These are phyloP conservation scores for Phylloscopus trochilus DNA, from an alignment of 2,113 vertebrate genomes.

Conservation along the genomic window DNA sequence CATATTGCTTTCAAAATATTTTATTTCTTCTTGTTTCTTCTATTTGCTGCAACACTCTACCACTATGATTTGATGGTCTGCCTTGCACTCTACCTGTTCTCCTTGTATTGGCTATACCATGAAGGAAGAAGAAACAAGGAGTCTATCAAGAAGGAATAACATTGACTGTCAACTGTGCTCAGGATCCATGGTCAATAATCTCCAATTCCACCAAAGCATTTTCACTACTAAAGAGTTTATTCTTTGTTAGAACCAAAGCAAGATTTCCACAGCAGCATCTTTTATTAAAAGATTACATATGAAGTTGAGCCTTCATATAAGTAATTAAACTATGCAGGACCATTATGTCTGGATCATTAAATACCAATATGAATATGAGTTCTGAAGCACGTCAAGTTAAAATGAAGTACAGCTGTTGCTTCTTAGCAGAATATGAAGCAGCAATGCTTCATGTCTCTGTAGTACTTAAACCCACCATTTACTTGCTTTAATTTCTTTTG, in stretches of 20 bases:
- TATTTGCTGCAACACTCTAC: conserved; percentile 81
- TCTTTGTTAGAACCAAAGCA: conserved; percentile 60
- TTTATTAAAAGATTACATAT: conserved; percentile 66
- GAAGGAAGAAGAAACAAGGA: conserved; percentile 74
- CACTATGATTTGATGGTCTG: conserved; percentile 86
- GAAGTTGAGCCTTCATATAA: conserved; percentile 72
- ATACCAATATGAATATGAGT: conserved; percentile 72
- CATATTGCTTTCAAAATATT: conserved; percentile 75
- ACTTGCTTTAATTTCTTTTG: conserved; percentile 66
- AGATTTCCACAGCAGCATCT: conserved; percentile 66
- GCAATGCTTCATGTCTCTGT: conserved; percentile 61
- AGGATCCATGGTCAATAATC: conserved; percentile 38
- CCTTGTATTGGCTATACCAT: conserved; percentile 83
- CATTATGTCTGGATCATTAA: conserved; percentile 79
- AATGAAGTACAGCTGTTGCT: conserved; percentile 73
- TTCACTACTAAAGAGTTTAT: conserved; percentile 56
- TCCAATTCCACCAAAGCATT: conserved; percentile 46
- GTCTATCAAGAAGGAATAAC: conserved; percentile 69
- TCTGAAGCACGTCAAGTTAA: conserved; percentile 71
- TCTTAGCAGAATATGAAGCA: conserved; percentile 63
- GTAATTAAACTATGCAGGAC: conserved; percentile 80
- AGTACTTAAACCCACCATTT: conserved; percentile 55
- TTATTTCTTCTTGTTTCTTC: conserved; percentile 77
- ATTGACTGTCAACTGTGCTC: neutral
- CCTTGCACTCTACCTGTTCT: conserved; percentile 83